A percentile compares a stretch with the other conserved stretches of the same genome.
These are phyloP conservation scores for Amphiprion ocellaris DNA, from an alignment of 2,113 vertebrate species.

Conservation along the genomic window DNA sequence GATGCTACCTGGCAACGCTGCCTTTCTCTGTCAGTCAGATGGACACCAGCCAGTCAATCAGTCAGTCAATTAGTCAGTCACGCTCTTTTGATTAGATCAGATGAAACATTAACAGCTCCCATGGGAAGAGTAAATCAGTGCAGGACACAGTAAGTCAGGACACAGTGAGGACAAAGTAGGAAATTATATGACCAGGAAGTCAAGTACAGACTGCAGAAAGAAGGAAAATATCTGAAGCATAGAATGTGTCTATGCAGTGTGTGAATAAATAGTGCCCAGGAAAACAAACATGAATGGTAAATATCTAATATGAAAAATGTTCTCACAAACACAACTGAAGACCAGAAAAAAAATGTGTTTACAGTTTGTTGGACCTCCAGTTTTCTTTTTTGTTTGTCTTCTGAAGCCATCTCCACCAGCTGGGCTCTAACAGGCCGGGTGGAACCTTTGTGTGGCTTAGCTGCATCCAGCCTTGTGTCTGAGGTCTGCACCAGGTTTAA, in stretches of 20 bases:
- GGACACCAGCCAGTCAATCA: slow-evolving; percentile 39
- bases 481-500: not conserved
- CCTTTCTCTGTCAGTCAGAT: slow-evolving; percentile 32
- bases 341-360: not conserved
- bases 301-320: not conserved
- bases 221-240: not conserved
- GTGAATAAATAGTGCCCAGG: no score
- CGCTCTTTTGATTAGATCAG: slow-evolving; percentile 47
- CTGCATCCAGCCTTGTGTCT: not conserved
- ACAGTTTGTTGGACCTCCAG: not conserved
- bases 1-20: slow-evolving; percentile 66
- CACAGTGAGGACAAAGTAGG: slow-evolving; percentile 7
- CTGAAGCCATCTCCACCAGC: not conserved
- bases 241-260: no score
- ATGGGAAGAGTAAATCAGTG: slow-evolving; percentile 3
- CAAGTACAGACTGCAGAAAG: not conserved
- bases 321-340: not conserved
- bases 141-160: not conserved
- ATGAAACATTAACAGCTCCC: slow-evolving; percentile 34
- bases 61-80: slow-evolving; percentile 51
- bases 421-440: not conserved
- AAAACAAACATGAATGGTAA: no score
- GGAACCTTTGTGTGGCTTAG: not conserved
- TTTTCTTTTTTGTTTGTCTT: no score
- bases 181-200: not conserved